These are phyloP conservation scores for Sphecodes monilicornis DNA, from an alignment of 2,888 invertebrate species.

Conservation along the genomic window DNA sequence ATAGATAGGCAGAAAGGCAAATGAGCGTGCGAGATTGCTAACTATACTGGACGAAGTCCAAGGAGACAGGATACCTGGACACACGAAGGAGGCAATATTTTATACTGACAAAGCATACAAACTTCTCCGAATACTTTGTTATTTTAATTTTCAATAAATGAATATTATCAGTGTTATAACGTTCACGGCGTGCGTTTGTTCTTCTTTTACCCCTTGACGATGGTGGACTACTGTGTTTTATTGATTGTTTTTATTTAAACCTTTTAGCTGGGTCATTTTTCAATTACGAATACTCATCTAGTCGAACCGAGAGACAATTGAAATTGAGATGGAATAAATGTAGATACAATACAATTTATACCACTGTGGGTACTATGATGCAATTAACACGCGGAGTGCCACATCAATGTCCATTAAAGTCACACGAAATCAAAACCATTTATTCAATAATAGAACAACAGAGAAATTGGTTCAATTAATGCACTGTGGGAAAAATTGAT, in stretches of 20 bases:
- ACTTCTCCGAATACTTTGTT: slow-evolving; percentile 49
- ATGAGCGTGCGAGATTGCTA: slow-evolving; percentile 13
- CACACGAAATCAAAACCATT: no score
- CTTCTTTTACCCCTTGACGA: slow-evolving; percentile 19
- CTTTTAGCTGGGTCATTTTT: neutral
- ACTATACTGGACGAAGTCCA: slow-evolving; percentile 39
- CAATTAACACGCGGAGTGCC: no score
- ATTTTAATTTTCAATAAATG: slow-evolving; percentile 55
- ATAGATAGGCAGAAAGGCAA: neutral
- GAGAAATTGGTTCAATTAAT: neutral
- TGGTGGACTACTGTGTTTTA: neutral
- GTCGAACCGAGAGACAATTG: no score
- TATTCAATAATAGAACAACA: no score
- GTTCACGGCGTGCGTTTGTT: slow-evolving; percentile 22
- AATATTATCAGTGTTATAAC: slow-evolving; percentile 50
- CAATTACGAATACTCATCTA: neutral
- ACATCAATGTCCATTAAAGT: no score
- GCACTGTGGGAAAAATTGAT: neutral
- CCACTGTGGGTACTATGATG: no score
- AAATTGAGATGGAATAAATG: no score
- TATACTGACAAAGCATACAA: slow-evolving; percentile 45
- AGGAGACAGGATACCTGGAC: slow-evolving; percentile 35
- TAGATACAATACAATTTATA: no score
- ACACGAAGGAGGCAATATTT: slow-evolving; percentile 57
- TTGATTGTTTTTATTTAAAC: neutral